phyloP scores from a whole-genome alignment of 2,888 invertebrate genomes.

The Epistrophe grossulariae region DNA sequence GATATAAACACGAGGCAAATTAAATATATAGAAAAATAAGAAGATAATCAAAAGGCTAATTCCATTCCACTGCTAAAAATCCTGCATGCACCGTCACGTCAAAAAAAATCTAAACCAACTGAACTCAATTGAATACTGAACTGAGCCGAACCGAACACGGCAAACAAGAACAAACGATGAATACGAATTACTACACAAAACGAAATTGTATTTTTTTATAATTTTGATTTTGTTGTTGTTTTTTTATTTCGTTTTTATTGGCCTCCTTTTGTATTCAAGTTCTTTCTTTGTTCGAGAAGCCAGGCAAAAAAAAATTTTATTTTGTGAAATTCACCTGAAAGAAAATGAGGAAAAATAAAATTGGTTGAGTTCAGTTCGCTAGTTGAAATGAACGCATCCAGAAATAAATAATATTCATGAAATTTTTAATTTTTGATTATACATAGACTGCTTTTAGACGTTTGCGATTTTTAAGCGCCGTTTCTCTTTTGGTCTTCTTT shows the following conservation, averaged over 20 bases:
- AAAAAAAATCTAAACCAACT: conserved; percentile 54
- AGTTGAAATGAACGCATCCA: neutral
- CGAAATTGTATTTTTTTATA: neutral
- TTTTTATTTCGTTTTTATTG: conserved; percentile 11
- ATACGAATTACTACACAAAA: neutral
- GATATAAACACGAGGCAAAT: conserved; percentile 47
- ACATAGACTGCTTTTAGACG: too few relatives aligned
- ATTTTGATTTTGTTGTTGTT: neutral
- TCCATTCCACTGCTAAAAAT: conserved; percentile 48
- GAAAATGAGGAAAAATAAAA: neutral
- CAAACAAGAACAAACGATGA: conserved; percentile 12
- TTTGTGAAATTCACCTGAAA: conserved; percentile 24
- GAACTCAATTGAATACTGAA: conserved; percentile 37
- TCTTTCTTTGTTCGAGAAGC: conserved; percentile 20
- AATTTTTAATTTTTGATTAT: too few relatives aligned
- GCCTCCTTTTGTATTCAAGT: conserved; percentile 6
- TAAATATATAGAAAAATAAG: conserved; percentile 47
- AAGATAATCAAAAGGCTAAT: conserved; percentile 55
- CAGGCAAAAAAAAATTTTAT: neutral
- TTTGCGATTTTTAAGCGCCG: too few relatives aligned
- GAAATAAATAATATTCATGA: neutral
- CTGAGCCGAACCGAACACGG: neutral
- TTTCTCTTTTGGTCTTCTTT: too few relatives aligned
- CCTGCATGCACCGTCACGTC: conserved; percentile 39
- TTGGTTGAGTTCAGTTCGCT: neutral